A percentile compares a stretch with the other conserved stretches of the same genome.
Evolutionary conservation across 2,797 vertebrate species (phyloP).

Genomic region (Crax fasciolata): DNA sequence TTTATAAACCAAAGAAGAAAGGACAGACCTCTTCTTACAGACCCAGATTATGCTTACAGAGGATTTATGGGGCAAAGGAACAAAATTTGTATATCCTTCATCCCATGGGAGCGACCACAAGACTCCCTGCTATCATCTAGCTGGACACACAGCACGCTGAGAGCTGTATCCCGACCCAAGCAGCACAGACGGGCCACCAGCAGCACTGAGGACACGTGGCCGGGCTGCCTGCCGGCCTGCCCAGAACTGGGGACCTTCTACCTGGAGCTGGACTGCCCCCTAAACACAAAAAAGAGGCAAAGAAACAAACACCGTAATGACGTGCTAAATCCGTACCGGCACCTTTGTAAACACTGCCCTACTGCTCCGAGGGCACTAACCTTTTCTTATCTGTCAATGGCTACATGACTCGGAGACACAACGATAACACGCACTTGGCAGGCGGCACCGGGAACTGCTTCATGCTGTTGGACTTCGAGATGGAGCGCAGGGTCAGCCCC

Average conservation of each 20-base stretch:
- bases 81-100: conserved; percentile 38
- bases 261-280: neutral
- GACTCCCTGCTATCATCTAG: neutral
- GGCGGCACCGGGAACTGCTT: conserved; percentile 21
- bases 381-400: conserved; percentile 65
- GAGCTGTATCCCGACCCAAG: rapidly evolving
- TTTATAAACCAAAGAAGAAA: conserved; percentile 20
- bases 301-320: neutral
- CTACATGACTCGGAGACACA: conserved; percentile 9
- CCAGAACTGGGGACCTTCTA: rapidly evolving
- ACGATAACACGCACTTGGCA: conserved; percentile 51
- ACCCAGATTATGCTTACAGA: conserved; percentile 33
- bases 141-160: neutral
- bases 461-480: conserved; percentile 32
- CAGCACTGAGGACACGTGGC: neutral
- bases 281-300: neutral
- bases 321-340: neutral
- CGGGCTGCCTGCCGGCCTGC: neutral
- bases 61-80: conserved; percentile 45
- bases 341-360: conserved; percentile 30
- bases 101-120: neutral
- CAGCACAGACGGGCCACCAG: rapidly evolving
- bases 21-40: conserved; percentile 27
- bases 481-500: conserved; percentile 71
- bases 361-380: conserved; percentile 63